Percentiles rank a stretch among this genome's conserved stretches.
Evolutionary conservation across 2,797 vertebrate species (phyloP).

Genomic region (Sebastiscus albofasciatus): DNA sequence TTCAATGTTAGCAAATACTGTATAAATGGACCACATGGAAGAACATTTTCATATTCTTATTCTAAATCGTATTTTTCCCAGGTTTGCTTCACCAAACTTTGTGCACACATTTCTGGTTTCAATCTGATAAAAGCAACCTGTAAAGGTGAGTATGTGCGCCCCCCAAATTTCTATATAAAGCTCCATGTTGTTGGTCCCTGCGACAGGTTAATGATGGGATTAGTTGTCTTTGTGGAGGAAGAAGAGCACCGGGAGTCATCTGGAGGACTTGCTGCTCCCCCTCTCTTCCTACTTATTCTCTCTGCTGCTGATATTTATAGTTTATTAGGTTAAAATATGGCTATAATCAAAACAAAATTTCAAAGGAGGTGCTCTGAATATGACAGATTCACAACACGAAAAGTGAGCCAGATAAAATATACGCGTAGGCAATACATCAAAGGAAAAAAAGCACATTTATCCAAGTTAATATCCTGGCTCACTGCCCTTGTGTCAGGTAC

Average conservation of each 20-base stretch:
- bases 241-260: slow-evolving; percentile 48
- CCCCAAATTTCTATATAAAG: not conserved
- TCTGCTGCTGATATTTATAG: slow-evolving; percentile 48
- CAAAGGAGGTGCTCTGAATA: slow-evolving; percentile 52
- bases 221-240: slow-evolving; percentile 51
- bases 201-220: slow-evolving; percentile 69
- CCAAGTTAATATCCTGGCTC: slow-evolving; percentile 69
- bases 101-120: not conserved
- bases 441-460: slow-evolving; percentile 55
- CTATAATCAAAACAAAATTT: slow-evolving; percentile 64
- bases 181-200: not conserved
- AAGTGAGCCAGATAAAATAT: slow-evolving; percentile 54
- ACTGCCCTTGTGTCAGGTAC: slow-evolving; percentile 64
- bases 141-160: not conserved
- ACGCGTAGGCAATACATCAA: slow-evolving; percentile 55
- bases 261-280: slow-evolving; percentile 21
- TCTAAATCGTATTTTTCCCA: not conserved
- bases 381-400: slow-evolving; percentile 64
- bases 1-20: too few species aligned
- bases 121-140: not conserved
- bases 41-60: not conserved
- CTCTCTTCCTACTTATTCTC: slow-evolving; percentile 5
- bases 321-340: slow-evolving; percentile 52
- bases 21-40: too few species aligned
- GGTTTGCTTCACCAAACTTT: not conserved